Base-by-base conservation (phyloP, 2,113 vertebrate species). In the Craseonycteris thonglongyai region DNA sequence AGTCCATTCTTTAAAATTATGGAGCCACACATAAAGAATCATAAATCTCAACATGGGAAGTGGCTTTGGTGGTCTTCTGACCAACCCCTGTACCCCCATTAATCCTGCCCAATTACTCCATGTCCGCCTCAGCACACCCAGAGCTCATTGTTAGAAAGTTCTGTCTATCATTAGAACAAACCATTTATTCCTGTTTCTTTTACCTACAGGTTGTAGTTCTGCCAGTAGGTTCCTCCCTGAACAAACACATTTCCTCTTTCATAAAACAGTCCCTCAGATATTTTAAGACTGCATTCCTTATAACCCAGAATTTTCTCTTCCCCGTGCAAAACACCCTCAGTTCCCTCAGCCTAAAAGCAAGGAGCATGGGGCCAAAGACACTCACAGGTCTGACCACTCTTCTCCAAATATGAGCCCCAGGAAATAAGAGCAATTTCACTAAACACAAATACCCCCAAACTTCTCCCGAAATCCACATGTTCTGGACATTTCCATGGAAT, bases 281-380 rank as follows among this genome's bases (percentile, higher is more conserved):
- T 96, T 95, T 96, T 94, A 93, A 96, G 95, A 94, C 63, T 21
- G 4, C 47, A 16, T 81, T 65, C 58, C 56, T 75, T 90, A 6
- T 65, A 93, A 96, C 88, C 30, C 61, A 92, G 84, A 94, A 65
- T 90, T 96, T 96, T 97, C 96, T 97, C 96, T 97, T 97, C 94
- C 96, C 22, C 72, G 56, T 92, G 42, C 45, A 47, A 38, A 76
- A 71, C 13, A 93, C 22, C 69, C 72, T 22, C 42, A 58, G 80
- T 88, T 90, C 71, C 80, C 61, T 88, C n/a, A 78, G 59, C 66
- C 30, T 79, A 38, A 54, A 71, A 90, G n/a, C 58, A 35, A 51
- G 21, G n/a, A 42, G 3, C 16, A 28, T 78, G 49, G 42, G 49
- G 35, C 74, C 63, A 47, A 61, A 59, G 51, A 33, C n/a, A 15